Evolutionary conservation across 1,140 invertebrate species (phyloP), one percentile per base, ranked within the genome.

Genomic region (Coboldia fuscipes): DNA sequence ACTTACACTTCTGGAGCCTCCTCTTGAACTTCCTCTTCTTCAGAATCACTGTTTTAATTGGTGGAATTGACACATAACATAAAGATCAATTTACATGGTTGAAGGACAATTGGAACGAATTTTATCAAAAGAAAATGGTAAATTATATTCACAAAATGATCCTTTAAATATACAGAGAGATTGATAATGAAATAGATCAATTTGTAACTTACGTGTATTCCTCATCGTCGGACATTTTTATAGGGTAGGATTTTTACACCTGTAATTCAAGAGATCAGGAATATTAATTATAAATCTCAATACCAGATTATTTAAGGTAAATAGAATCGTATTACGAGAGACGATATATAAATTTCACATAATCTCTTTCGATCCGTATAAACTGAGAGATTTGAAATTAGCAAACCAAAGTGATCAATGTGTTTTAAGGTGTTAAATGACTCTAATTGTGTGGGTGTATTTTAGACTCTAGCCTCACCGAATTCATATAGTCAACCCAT

Each of bases 171-270:
- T 24, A 8, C 7, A 8, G 7, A 7, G 7, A 24, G 7, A 8
- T 24, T 24, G 23, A 24, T 24, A 24, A 16, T 12, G 9, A 6
- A 18, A 32, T 32, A 20, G 9, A 14, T 5, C 15, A 18, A 14
- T 4, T 40, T 18, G 37, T 21, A 57, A 68, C 70, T 73, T 64
- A 73, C 70, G 70, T 72, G 59, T 72, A 72, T 66, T 72, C 70
- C 58, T 73, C 70, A 54, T 73, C 70, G 58, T 72, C 70, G 62
- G 70, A 73, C 70, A 73, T 73, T 58, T 50, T 66, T 60, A 56
- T 57, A 54, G 62, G 55, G 62, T 64, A 55, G 59, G 59, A 57
- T 57, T 47, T 57, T 62, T 65, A 65, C 38, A 61, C 63, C 54
- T 41, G 12, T 53, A 61, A 48, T 37, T 30, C 16, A 42, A 37